A percentile compares a stretch with the other conserved stretches of the same genome.
phyloP scores from a whole-genome alignment of 64 coral and sea anemone species.

The Porites australiensis region DNA sequence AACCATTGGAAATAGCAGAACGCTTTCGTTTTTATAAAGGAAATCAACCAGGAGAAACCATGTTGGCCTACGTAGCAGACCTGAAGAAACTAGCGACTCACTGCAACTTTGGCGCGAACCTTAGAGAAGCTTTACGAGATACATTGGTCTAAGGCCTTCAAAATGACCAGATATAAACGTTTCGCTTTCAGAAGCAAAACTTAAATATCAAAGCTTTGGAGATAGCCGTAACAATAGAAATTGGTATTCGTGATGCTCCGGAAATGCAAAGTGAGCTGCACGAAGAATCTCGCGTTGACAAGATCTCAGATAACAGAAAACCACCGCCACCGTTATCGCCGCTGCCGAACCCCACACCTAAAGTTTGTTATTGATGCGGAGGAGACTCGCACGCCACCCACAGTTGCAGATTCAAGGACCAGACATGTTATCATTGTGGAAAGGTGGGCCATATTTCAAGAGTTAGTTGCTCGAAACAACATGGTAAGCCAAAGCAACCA shows the following conservation, averaged over 20 bases:
- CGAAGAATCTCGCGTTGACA: constrained; percentile 10
- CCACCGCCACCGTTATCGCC: not conserved
- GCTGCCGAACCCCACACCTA: not conserved
- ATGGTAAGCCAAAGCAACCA: not conserved
- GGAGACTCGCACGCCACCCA: not conserved
- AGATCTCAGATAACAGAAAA: not conserved
- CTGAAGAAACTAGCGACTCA: constrained; percentile 17
- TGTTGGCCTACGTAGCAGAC: not conserved
- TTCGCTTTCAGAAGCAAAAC: not conserved
- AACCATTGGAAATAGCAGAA: constrained; percentile 4
- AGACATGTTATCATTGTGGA: not conserved
- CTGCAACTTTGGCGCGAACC: constrained; percentile 3
- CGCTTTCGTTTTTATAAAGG: constrained; percentile 46
- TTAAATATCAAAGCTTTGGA: not conserved
- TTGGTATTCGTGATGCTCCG: not conserved
- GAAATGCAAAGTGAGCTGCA: constrained; percentile 16
- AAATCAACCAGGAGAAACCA: constrained; percentile 25
- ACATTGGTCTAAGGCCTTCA: not conserved
- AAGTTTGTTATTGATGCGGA: constrained; percentile 33
- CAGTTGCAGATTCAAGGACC: not conserved
- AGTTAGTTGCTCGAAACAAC: not conserved
- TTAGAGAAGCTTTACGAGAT: not conserved
- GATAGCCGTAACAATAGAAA: constrained; percentile 10
- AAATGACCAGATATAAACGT: constrained; percentile 4
- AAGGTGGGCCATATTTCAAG: not conserved